Base-by-base conservation (phyloP, 2,888 invertebrate species). In the Heliconius cydno region DNA sequence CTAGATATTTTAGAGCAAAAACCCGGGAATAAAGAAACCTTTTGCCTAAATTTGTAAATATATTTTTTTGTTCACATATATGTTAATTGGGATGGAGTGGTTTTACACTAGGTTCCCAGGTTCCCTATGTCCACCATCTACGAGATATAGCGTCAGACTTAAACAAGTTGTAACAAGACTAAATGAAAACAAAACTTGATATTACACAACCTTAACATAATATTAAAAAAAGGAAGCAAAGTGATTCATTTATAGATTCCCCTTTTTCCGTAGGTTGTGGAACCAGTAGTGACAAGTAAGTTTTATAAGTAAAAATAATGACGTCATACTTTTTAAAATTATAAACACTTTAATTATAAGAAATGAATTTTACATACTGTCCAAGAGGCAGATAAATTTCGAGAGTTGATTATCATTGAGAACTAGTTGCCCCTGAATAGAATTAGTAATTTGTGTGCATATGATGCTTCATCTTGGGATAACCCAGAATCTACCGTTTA, bases 331-430 rank as follows among this genome's bases (percentile, higher is more conserved):
- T 65, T 63, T 63, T 25, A 65, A 15, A 10, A 65, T 13, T 4
- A 25, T 15, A 25, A 65, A 6, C 13, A 6, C 5, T 28, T 65
- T 19, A 25, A 30, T 60, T 3, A 3, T 10, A 60, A 22, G n/a
- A n/a, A 60, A 65, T 28, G 2, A 12, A 63, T 12, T 63, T 63
- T 63, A 63, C 22, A 63, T 63, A 25, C 10, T 65, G 25, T 13
- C 63, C 2, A 28, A 38, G n/a, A 70, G 15, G 41, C 6, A 68
- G 3, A n/a, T 68, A 46, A 46, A 46, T 70, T 70, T 46, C 28
- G 15, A 41, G 70, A 70, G 70, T 70, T 46, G 25, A 70, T n/a
- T 28, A 19, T 25, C 70, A 70, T 70, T 70, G 70, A 70, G 15
- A 46, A 70, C 70, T 46, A 46, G 41, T 41, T 70, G 41, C 41